Evolutionary conservation across 2,888 invertebrate species (phyloP).

Genomic region (Glaucopsyche alexis): DNA sequence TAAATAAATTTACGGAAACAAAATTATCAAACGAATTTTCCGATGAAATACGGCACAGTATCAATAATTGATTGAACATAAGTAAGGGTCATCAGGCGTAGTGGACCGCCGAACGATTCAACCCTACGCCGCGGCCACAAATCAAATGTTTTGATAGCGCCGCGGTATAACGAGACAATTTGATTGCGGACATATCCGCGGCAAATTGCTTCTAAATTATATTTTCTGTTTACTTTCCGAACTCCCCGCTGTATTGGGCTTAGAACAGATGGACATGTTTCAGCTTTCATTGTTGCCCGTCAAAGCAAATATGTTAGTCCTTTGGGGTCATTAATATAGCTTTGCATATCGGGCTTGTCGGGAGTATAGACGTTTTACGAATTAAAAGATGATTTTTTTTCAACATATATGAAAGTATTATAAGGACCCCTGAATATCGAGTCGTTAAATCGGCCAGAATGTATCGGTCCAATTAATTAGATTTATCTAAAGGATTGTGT

Average conservation of each 20-base stretch:
- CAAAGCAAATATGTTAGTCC: constrained; percentile 35
- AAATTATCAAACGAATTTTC: constrained; percentile 31
- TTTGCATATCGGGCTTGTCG: not conserved
- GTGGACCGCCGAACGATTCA: constrained; percentile 62
- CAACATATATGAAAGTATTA: not conserved
- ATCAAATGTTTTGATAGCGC: constrained; percentile 80
- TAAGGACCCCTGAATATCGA: not conserved
- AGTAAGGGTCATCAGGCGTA: constrained; percentile 66
- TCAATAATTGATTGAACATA: constrained; percentile 61
- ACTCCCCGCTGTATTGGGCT: constrained; percentile 65
- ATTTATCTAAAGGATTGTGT: constrained; percentile 55
- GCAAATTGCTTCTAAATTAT: constrained; percentile 80
- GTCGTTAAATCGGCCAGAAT: constrained; percentile 37
- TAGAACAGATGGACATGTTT: constrained; percentile 65
- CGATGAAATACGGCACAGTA: constrained; percentile 36
- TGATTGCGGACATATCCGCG: constrained; percentile 80
- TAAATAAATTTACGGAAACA: constrained; percentile 23
- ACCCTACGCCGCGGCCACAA: constrained; percentile 68
- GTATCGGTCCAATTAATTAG: constrained; percentile 36
- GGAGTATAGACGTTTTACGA: not conserved
- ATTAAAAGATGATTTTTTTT: not conserved
- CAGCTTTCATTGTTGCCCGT: constrained; percentile 63
- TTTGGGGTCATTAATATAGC: constrained; percentile 33
- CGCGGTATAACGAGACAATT: constrained; percentile 79
- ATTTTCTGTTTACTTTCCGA: constrained; percentile 80